Evolutionary conservation across 1,140 invertebrate genomes (phyloP).

Genomic region (Arion vulgaris): DNA sequence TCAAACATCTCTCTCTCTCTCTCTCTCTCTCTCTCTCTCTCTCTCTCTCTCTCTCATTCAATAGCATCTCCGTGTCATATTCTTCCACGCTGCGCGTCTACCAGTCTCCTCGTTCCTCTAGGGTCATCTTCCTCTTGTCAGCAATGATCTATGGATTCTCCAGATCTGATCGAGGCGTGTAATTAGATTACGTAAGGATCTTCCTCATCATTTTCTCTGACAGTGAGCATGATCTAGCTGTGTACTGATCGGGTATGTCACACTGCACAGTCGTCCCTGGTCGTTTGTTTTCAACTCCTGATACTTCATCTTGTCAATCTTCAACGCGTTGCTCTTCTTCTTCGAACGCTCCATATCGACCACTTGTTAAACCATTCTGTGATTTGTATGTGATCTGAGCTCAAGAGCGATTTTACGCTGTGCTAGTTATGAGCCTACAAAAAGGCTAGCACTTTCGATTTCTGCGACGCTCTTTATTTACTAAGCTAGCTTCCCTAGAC

Average conservation of each 20-base stretch:
- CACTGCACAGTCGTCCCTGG: background rate
- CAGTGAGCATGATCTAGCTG: background rate
- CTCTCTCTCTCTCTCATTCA: background rate
- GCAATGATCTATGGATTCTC: background rate
- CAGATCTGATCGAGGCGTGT: background rate
- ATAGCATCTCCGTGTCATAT: background rate
- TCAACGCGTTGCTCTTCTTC: no score
- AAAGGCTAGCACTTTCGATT: no score
- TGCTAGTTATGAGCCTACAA: no score
- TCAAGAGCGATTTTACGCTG: no score
- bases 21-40: slow-evolving; percentile 21
- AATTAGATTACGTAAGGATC: background rate
- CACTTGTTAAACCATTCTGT: no score
- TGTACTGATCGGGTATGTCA: background rate
- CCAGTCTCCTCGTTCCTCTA: background rate
- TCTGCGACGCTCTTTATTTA: no score
- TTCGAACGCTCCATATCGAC: no score
- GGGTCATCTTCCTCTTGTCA: background rate
- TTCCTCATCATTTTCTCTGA: background rate
- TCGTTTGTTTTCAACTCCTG: no score
- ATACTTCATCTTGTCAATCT: no score
- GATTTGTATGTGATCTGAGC: no score
- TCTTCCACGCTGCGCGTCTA: background rate
- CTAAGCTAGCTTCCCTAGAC: no score
- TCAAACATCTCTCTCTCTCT: background rate